A percentile compares a stretch with the other conserved stretches of the same genome.
phyloP scores from a whole-genome alignment of 2,113 vertebrate species.

The Neopipo cinnamomea region DNA sequence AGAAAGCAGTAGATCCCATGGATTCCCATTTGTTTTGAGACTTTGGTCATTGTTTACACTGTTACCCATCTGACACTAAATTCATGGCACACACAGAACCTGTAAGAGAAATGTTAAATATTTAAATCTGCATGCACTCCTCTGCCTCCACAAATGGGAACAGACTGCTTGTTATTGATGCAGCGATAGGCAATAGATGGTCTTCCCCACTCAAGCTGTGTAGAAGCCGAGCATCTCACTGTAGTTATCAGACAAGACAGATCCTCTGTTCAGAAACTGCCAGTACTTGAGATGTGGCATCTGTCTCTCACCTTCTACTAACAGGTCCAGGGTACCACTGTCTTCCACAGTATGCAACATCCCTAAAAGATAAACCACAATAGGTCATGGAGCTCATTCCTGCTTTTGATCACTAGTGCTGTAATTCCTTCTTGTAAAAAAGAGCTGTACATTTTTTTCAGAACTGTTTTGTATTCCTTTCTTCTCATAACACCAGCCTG shows the following conservation, averaged over 20 bases:
- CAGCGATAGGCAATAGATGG: background rate
- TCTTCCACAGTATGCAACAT: constrained; percentile 81
- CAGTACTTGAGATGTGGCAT: background rate
- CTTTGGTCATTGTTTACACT: background rate
- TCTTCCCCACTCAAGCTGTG: background rate
- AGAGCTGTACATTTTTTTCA: background rate
- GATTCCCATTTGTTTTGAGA: background rate
- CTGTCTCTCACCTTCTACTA: constrained; percentile 80
- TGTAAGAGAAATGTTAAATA: background rate
- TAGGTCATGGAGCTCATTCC: background rate
- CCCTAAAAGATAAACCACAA: constrained; percentile 68
- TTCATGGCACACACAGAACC: background rate
- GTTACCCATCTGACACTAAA: background rate
- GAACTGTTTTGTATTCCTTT: background rate
- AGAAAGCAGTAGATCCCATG: background rate
- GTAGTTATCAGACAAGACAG: background rate
- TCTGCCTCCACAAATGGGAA: background rate
- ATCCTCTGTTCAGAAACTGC: background rate
- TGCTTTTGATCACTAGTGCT: background rate
- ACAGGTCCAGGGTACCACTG: constrained; percentile 72
- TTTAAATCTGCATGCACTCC: background rate
- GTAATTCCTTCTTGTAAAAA: background rate
- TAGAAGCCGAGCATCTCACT: background rate
- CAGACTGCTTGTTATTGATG: background rate
- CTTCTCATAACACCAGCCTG: background rate